Evolutionary conservation across 1,140 invertebrate genomes (phyloP), one percentile per base, ranked within the genome.

Genomic region (Bacillus rossius): DNA sequence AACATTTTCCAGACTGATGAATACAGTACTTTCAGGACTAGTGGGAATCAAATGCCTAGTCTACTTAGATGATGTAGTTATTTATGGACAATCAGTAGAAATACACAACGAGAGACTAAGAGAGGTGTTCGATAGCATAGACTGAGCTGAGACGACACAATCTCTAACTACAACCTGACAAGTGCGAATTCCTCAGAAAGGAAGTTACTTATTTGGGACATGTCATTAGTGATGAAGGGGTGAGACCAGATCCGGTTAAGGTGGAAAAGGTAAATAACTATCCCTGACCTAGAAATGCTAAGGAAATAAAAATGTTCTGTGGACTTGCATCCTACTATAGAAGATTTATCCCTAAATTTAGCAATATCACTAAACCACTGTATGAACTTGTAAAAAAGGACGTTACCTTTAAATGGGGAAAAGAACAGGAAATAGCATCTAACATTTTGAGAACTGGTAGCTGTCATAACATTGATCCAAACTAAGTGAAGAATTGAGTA

Each of bases 101-200:
- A 67, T 73, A 54, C 76, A 79, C 50, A 61, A 74, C 13, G 45
- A 65, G 14, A 60, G 71, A 53, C 29, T 77, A 1, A 23, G 47
- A 8, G 19, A 66, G 37, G 65, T 77, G 5, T 70, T 75, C 23
- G 43, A 68, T 4, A 59, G n/a, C n/a, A n/a, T n/a, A n/a, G n/a
- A n/a, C n/a, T n/a, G n/a, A 52, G 54, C 56, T 77, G 0, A 42
- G 66, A 20, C 34, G 70, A 20, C 62, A 56, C 19, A 63, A 69
- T 43, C 56, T 79, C 1, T 74, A 75, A 63, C 25, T 78, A 3
- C 72, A 76, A 57, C 67, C 67, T 0, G 67, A 69, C 2, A 78
- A 78, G 57, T 76, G 70, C 55, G 41, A 65, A 22, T 73, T 73
- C 58, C 59, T 64, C 13, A 56, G 60, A 34, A 49, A 23, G 16